A percentile compares a stretch with the other conserved stretches of the same genome.
These are phyloP conservation scores for Panurus biarmicus DNA, from an alignment of 2,113 vertebrate species.

Conservation along the genomic window DNA sequence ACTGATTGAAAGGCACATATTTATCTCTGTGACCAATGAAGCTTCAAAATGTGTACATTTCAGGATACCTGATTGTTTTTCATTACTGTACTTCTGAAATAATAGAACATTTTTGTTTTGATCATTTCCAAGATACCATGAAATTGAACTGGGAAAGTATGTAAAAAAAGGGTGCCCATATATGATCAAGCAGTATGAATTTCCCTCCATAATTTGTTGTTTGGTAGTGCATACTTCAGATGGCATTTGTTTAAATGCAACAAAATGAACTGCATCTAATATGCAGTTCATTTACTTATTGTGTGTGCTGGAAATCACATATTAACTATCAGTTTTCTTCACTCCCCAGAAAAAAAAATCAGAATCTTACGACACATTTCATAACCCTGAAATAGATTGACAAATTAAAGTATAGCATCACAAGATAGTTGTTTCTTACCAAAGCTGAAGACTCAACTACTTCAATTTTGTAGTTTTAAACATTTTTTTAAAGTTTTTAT, in stretches of 20 bases:
- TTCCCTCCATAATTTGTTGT: not conserved
- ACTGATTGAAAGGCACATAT: not conserved
- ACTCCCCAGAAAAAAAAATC: not conserved
- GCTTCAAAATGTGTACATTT: not conserved
- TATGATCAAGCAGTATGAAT: not conserved
- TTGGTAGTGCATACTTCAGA: not conserved
- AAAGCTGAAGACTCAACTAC: not conserved
- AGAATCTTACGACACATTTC: not conserved
- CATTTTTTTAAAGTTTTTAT: not conserved
- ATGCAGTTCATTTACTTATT: not conserved
- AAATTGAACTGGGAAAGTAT: not conserved
- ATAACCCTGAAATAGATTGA: not conserved
- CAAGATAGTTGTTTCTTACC: not conserved
- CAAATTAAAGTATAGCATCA: not conserved
- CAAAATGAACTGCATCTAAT: not conserved
- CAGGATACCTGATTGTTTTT: not conserved
- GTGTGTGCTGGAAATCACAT: not conserved
- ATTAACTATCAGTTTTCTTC: not conserved
- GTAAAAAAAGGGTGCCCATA: not conserved
- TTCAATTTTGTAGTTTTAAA: not conserved
- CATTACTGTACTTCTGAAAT: not conserved
- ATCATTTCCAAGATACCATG: not conserved
- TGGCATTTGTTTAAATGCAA: not conserved
- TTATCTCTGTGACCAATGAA: not conserved
- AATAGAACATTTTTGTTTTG: not conserved